Conservation (phyloP, 2,113 vertebrate genomes). For the Parus major region DNA sequence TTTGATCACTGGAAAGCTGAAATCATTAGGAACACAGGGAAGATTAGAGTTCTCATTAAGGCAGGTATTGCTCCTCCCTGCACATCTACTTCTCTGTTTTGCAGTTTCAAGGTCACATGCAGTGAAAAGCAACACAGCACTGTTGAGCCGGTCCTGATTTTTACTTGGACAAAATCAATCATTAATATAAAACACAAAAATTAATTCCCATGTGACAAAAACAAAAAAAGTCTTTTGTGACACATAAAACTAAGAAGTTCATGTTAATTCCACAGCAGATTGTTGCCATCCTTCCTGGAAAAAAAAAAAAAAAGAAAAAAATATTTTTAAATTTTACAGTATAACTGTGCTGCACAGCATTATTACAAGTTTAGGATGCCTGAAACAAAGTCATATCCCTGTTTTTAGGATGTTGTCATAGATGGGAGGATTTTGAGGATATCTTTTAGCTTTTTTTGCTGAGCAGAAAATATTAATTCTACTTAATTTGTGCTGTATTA, state of each 20-base stretch:
- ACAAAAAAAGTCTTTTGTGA: not conserved
- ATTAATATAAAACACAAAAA: slow-evolving; percentile 21
- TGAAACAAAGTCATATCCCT: not conserved
- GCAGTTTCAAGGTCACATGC: not conserved
- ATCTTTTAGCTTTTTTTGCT: not conserved
- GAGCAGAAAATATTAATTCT: not conserved
- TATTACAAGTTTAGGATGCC: not conserved
- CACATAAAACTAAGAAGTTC: not conserved
- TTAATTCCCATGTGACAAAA: not conserved
- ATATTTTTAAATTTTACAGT: not conserved
- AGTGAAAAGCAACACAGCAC: rapidly evolving
- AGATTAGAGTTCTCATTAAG: slow-evolving; percentile 43
- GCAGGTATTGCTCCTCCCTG: slow-evolving; percentile 24
- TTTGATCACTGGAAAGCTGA: slow-evolving; percentile 46
- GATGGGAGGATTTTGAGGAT: not conserved
- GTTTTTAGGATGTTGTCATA: not conserved
- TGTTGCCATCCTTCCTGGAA: not conserved
- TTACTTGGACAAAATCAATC: slow-evolving; percentile 9
- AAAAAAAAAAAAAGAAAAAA: not conserved
- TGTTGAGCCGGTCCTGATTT: not conserved
- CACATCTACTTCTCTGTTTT: slow-evolving; percentile 57
- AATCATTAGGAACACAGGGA: slow-evolving; percentile 61
- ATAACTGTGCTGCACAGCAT: not conserved
- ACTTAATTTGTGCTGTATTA: not conserved
- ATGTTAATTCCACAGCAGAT: not conserved